A percentile compares a stretch with the other conserved stretches of the same genome.
These are phyloP conservation scores for Prochilodus magdalenae DNA, from an alignment of 2,113 vertebrate genomes.

Conservation along the genomic window DNA sequence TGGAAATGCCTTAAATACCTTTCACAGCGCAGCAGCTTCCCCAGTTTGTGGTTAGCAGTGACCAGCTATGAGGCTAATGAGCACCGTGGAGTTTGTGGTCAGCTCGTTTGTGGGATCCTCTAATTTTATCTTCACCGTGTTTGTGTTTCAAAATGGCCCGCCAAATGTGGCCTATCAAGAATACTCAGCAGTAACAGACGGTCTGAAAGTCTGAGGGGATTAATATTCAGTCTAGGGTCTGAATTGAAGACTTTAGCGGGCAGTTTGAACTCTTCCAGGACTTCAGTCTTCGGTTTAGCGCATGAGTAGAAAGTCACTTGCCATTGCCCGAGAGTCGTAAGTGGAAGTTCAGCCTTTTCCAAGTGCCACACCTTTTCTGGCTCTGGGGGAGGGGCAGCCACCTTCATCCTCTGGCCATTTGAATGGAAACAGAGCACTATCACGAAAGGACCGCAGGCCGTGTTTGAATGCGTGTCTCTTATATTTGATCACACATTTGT, in stretches of 20 bases:
- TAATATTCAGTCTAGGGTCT: neutral
- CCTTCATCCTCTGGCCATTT: slow-evolving; percentile 25
- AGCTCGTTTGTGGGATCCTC: no score
- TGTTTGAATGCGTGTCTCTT: neutral
- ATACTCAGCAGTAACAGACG: neutral
- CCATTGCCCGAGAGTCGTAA: neutral
- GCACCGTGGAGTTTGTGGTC: no score
- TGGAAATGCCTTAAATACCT: no score
- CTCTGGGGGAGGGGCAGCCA: slow-evolving; percentile 49
- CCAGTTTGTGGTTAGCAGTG: no score
- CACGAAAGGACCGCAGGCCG: neutral
- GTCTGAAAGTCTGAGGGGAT: neutral
- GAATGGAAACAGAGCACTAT: neutral
- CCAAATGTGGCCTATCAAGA: slow-evolving; percentile 17
- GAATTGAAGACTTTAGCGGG: neutral
- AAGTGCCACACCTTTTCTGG: slow-evolving; percentile 59
- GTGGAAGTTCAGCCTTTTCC: slow-evolving; percentile 44
- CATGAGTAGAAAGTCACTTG: neutral
- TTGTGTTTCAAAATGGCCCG: slow-evolving; percentile 34
- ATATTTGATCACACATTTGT: neutral
- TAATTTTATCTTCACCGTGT: no score
- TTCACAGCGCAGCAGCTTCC: no score
- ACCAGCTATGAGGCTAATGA: no score
- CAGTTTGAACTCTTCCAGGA: neutral
- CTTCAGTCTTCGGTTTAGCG: neutral